Evolutionary conservation across 2,797 vertebrate species (phyloP).

Genomic region (Gallirallus australis): DNA sequence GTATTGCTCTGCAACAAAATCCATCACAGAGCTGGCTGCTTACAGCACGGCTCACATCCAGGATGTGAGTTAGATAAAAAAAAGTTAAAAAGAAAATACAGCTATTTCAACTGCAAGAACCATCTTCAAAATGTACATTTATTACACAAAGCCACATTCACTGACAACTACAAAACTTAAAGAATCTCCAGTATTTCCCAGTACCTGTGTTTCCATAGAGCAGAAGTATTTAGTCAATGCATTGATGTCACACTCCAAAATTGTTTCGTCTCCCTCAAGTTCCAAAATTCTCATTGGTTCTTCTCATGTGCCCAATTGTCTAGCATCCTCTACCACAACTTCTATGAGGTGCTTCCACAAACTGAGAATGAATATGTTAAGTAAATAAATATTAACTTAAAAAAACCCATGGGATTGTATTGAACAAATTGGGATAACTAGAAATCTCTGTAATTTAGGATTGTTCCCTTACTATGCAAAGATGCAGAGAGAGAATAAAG

Average conservation of each 20-base stretch:
- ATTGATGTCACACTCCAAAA: background rate
- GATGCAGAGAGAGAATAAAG: background rate
- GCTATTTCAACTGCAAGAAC: background rate
- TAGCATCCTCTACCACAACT: background rate
- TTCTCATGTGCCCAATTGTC: background rate
- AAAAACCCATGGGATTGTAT: background rate
- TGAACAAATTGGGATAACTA: background rate
- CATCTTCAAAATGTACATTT: background rate
- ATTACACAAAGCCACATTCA: background rate
- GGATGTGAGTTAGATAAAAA: background rate
- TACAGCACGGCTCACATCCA: background rate
- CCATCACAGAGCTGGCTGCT: background rate
- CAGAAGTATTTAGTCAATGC: background rate
- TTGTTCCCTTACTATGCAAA: background rate
- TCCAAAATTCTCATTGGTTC: background rate
- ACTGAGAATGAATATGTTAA: background rate
- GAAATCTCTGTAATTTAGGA: background rate
- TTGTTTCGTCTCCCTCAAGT: background rate
- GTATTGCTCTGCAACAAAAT: background rate
- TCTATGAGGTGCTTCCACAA: background rate
- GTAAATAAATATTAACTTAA: background rate
- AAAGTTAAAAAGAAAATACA: background rate
- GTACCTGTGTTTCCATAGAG: background rate
- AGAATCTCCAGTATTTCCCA: background rate
- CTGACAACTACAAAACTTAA: background rate